phyloP scores from a whole-genome alignment of 1,140 invertebrate genomes.

The Sogatella furcifera region DNA sequence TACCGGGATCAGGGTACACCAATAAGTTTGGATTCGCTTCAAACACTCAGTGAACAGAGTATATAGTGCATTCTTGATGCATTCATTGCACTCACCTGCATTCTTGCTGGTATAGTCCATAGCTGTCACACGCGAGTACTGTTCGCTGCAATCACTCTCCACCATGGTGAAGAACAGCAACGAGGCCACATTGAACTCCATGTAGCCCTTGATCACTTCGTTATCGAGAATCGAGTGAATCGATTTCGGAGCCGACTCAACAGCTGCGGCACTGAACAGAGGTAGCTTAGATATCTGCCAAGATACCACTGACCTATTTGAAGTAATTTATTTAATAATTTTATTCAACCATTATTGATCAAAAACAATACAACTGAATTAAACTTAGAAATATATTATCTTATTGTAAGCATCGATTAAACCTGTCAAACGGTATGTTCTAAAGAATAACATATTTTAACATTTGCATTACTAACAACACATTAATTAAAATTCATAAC shows the following conservation, averaged over 20 bases:
- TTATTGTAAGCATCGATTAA: no score
- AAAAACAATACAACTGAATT: no score
- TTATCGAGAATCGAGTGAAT: conserved; percentile 85
- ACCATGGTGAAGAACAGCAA: conserved; percentile 94
- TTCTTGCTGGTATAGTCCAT: conserved; percentile 99
- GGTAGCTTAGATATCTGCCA: conserved; percentile 74
- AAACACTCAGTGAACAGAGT: no score
- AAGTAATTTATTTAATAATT: neutral
- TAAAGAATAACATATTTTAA: no score
- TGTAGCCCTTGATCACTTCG: conserved; percentile 82
- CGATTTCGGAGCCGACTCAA: conserved; percentile 59
- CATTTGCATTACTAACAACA: no score
- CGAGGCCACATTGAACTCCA: conserved; percentile 90
- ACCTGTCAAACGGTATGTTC: no score
- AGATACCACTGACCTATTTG: conserved; percentile 73
- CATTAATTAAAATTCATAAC: no score
- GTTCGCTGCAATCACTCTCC: conserved; percentile 93
- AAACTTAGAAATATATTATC: no score
- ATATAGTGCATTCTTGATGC: no score
- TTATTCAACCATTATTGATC: no score
- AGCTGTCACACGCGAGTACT: conserved; percentile 96
- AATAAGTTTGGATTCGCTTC: no score
- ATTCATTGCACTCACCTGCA: conserved; percentile 70
- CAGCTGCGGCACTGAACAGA: conserved; percentile 49
- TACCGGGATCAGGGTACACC: no score